Conservation (phyloP, 2,797 vertebrate species). For the Hippocampus kuda region DNA sequence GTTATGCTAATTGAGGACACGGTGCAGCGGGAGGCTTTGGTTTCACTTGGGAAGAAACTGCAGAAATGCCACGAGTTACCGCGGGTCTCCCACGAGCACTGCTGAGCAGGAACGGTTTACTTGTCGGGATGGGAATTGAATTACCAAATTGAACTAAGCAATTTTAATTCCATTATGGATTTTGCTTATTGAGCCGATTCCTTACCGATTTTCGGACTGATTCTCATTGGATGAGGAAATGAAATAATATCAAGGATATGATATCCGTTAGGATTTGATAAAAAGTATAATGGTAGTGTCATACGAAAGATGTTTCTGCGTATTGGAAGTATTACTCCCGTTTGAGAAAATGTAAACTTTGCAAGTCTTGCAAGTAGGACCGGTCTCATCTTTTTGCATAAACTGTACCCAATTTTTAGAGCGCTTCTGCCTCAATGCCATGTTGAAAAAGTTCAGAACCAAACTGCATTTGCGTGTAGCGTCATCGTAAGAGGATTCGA, state of each 20-base stretch:
- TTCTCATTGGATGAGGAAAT: neutral
- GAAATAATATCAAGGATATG: neutral
- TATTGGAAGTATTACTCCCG: too few relatives aligned
- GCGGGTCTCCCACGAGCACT: slow-evolving; percentile 22
- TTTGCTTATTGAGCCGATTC: neutral
- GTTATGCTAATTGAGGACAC: slow-evolving; percentile 34
- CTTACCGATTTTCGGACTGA: too few relatives aligned
- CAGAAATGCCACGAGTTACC: slow-evolving; percentile 51
- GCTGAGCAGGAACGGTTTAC: neutral
- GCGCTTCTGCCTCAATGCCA: too few relatives aligned
- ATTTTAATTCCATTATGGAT: neutral
- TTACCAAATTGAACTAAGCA: neutral
- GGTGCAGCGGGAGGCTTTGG: slow-evolving; percentile 29
- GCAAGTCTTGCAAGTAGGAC: too few relatives aligned
- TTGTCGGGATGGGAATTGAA: neutral
- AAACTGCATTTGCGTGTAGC: neutral
- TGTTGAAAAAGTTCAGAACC: neutral
- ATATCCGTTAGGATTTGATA: neutral
- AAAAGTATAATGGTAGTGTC: too few relatives aligned
- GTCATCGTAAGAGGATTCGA: too few relatives aligned
- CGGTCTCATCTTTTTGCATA: too few relatives aligned
- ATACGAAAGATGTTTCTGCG: neutral
- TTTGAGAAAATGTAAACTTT: too few relatives aligned
- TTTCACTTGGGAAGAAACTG: slow-evolving; percentile 33
- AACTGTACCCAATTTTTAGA: too few relatives aligned